A percentile compares a stretch with the other conserved stretches of the same genome.
Conservation (phyloP, 1,140 invertebrate genomes). For the Bombus superbus region DNA sequence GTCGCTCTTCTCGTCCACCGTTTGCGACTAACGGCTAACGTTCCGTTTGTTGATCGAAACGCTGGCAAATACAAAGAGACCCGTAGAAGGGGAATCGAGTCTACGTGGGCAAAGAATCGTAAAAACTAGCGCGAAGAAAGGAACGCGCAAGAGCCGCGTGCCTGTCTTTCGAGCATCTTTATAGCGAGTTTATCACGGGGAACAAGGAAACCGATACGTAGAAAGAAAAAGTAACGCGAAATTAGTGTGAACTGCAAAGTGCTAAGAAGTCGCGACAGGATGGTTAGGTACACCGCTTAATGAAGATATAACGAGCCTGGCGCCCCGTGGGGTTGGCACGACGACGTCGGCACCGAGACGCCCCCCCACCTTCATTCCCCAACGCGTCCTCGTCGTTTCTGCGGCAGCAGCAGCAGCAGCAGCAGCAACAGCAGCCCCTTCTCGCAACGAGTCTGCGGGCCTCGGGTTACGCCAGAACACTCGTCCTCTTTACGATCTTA, state of each 20-base stretch:
- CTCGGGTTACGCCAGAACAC: conserved; percentile 64
- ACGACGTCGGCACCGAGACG: conserved; percentile 66
- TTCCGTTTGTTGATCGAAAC: no score
- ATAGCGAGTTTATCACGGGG: conserved; percentile 26
- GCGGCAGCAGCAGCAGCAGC: conserved; percentile 19
- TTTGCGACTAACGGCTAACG: no score
- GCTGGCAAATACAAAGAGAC: neutral
- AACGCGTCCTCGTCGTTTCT: conserved; percentile 68
- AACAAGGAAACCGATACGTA: conserved; percentile 55
- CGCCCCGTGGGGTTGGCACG: conserved; percentile 65
- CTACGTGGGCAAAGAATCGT: neutral
- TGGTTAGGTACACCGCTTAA: conserved; percentile 72
- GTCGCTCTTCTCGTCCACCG: no score
- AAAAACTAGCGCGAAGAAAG: neutral
- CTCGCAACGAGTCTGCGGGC: conserved; percentile 37
- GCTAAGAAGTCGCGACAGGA: conserved; percentile 70
- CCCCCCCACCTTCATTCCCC: conserved; percentile 70
- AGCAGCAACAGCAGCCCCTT: conserved; percentile 30
- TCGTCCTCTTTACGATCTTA: conserved; percentile 66
- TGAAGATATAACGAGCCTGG: conserved; percentile 78
- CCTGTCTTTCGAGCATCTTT: conserved; percentile 41
- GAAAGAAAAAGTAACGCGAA: conserved; percentile 65
- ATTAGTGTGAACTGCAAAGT: conserved; percentile 61
- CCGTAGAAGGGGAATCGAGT: neutral
- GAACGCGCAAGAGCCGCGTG: neutral